These are phyloP conservation scores for Aphaenogaster floridana DNA, from an alignment of 1,140 invertebrate species.

Conservation along the genomic window DNA sequence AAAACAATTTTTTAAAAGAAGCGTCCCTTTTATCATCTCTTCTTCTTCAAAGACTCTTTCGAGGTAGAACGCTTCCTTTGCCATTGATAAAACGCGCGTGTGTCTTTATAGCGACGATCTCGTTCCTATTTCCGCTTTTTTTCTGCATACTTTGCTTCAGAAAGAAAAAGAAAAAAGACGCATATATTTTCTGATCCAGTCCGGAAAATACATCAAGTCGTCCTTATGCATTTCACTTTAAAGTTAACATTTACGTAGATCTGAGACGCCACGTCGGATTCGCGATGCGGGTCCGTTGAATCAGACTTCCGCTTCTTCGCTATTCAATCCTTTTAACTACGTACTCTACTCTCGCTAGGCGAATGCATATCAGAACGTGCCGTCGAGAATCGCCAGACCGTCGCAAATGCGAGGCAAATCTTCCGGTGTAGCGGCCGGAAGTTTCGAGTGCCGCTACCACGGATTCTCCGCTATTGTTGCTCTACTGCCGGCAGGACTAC, in stretches of 20 bases:
- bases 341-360: not conserved
- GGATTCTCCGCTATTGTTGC: conserved; percentile 43
- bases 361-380: conserved; percentile 31
- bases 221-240: conserved; percentile 1
- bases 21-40: not conserved
- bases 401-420: conserved; percentile 42
- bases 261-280: not conserved
- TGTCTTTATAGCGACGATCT: not conserved
- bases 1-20: conserved; percentile 25
- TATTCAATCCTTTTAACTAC: conserved; percentile 46
- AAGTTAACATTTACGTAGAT: not conserved
- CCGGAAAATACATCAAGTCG: not conserved
- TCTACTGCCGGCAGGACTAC: not conserved
- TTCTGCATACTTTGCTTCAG: not conserved
- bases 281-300: not conserved
- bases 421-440: conserved; percentile 42
- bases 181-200: not conserved
- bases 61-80: not conserved
- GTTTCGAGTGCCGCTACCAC: conserved; percentile 29
- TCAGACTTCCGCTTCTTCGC: not conserved
- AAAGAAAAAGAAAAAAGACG: not conserved
- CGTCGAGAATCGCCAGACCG: conserved; percentile 41
- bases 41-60: not conserved
- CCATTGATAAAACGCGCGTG: not conserved
- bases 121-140: not conserved